Conservation (phyloP, 53 echinoderm and acorn worm species). For the Patiria pectinifera region DNA sequence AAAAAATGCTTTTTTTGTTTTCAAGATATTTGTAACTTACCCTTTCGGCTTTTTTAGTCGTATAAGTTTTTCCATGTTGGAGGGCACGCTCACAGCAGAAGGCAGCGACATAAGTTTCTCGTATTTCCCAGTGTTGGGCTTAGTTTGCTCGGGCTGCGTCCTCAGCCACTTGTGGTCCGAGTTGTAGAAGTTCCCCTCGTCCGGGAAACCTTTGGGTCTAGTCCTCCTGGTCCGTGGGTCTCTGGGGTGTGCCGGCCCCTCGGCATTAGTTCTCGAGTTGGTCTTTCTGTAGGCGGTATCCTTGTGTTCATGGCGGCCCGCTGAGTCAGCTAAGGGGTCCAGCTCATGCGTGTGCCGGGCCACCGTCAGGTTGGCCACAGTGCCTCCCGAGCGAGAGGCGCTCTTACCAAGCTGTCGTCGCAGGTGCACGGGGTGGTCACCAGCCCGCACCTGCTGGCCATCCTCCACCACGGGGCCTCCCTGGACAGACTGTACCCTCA, state of each 20-base stretch:
- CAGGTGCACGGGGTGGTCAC: conserved; percentile 43
- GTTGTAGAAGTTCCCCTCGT: conserved; percentile 76
- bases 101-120: conserved; percentile 61
- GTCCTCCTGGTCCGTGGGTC: conserved; percentile 17
- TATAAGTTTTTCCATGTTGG: conserved; percentile 37
- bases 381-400: conserved; percentile 67
- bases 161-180: conserved; percentile 46
- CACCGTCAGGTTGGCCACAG: conserved; percentile 23
- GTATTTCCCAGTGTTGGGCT: conserved; percentile 71
- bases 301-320: not conserved
- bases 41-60: conserved; percentile 43
- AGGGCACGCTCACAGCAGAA: conserved; percentile 43
- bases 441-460: not conserved
- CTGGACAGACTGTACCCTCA: conserved; percentile 4
- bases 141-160: conserved; percentile 46
- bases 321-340: conserved; percentile 14
- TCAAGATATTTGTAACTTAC: conserved; percentile 36
- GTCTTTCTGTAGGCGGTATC: not conserved
- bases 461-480: conserved; percentile 19
- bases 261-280: conserved; percentile 38
- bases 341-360: conserved; percentile 41
- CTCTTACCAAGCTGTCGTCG: conserved; percentile 72
- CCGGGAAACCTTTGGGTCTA: conserved; percentile 69
- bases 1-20: not conserved
- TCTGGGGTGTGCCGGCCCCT: not conserved